Conservation (phyloP, 2,797 vertebrate species). For the Rachycentron canadum region DNA sequence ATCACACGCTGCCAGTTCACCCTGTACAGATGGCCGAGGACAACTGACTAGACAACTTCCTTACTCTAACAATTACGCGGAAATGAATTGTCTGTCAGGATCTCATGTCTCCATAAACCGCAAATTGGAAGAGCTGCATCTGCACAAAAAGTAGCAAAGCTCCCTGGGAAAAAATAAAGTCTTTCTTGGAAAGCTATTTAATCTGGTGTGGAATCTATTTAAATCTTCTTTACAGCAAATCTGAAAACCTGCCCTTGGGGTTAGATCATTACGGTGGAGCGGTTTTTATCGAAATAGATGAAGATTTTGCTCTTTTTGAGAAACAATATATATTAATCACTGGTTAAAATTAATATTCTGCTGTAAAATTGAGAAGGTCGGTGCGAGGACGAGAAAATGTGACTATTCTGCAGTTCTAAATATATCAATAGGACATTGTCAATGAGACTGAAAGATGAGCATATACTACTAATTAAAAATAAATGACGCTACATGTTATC, state of each 20-base stretch:
- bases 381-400: conserved; percentile 24
- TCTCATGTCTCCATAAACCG: conserved; percentile 13
- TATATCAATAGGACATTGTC: conserved; percentile 30
- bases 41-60: conserved; percentile 30
- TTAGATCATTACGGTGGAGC: conserved; percentile 3
- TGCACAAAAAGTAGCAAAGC: conserved; percentile 5
- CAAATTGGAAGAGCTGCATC: conserved; percentile 27
- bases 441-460: conserved; percentile 1
- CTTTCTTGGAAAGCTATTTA: conserved; percentile 21
- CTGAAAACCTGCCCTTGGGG: conserved; percentile 17
- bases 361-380: conserved; percentile 26
- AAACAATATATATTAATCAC: not conserved
- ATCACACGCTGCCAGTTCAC: conserved; percentile 9
- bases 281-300: not conserved
- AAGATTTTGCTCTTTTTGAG: not conserved
- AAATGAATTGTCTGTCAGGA: conserved; percentile 28
- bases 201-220: conserved; percentile 29
- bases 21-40: conserved; percentile 27
- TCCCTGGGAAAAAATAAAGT: not conserved
- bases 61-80: conserved; percentile 30
- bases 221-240: conserved; percentile 34
- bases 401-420: conserved; percentile 26
- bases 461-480: conserved; percentile 28
- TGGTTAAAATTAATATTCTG: conserved; percentile 28
- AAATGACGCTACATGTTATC: not conserved